Evolutionary conservation across 2,797 vertebrate species (phyloP), one percentile per base, ranked within the genome.

Genomic region (Hippopotamyrus pictus): DNA sequence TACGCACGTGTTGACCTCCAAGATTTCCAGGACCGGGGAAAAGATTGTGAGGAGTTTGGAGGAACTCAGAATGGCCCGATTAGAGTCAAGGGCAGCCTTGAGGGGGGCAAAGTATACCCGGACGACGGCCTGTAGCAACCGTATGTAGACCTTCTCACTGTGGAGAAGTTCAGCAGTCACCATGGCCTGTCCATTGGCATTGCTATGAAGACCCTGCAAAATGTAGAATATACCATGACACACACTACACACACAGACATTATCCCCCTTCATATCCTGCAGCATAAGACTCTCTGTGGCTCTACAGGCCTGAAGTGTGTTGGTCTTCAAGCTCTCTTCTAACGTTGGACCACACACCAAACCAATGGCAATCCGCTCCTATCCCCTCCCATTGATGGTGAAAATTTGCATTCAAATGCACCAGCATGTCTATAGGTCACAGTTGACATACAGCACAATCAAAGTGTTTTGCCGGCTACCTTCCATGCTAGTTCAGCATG

Each of bases 71-170:
- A 98, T 97, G n/a, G 96, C 95, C 90, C 96, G 93, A 92, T 97
- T 97, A 48, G 97, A 97, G 79, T 96, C 93, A 41, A 98, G 89
- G 0, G 97, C 95, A 0, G 97, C 96, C 79, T 93, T 94, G 1
- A 97, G 91, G 22, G 97, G 97, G 29, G 91, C 91, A 1, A 92
- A 93, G 37, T 97, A 97, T 2, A 96, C 94, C 82, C 94, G 94
- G 44, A 93, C 90, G 90, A 97, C 90, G 0, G 93, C 92, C 5
- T 91, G 92, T 88, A 97, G 94, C 46, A 91, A 92, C 84, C 92
- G 93, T 44, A 97, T 92, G 0, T 97, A 97, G 0, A 90, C 90
- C 69, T 91, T 88, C 93, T 97, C 97, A 0, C 97, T 97, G 90
- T 92, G 91, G 51, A 96, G 90, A 57, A 97, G 93, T 92, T 98